Evolutionary conservation across 2,113 vertebrate genomes (phyloP).

Genomic region (Epinephelus lanceolatus): DNA sequence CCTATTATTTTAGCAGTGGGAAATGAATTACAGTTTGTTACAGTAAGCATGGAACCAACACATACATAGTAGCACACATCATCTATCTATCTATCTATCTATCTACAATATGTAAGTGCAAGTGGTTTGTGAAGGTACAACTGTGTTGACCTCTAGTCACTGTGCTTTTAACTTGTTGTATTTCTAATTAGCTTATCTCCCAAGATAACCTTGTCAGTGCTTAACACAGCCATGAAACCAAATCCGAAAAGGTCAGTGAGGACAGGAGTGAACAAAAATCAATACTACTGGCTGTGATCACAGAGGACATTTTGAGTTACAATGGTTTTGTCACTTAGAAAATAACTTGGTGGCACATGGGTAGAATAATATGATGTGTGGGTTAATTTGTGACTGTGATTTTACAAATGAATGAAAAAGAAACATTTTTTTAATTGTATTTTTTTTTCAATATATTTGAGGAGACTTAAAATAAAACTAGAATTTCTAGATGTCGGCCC

Average conservation of each 20-base stretch:
- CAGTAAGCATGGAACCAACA: neutral
- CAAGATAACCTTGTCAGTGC: constrained; percentile 46
- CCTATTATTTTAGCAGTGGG: constrained; percentile 37
- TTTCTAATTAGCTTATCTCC: constrained; percentile 51
- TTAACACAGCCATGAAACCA: constrained; percentile 46
- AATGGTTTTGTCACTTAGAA: constrained; percentile 47
- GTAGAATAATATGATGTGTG: neutral
- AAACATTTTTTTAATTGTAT: neutral
- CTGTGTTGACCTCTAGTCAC: neutral
- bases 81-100: no score
- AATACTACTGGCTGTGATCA: constrained; percentile 42
- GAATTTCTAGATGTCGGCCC: neutral
- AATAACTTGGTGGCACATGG: constrained; percentile 6
- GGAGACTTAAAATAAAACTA: neutral
- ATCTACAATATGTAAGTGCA: no score
- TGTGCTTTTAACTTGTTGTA: constrained; percentile 17
- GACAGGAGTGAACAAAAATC: constrained; percentile 64
- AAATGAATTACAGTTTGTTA: neutral
- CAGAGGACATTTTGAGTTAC: constrained; percentile 51
- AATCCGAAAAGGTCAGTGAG: constrained; percentile 57
- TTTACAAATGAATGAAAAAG: neutral
- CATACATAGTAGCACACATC: no score
- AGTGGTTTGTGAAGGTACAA: neutral
- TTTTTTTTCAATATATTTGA: neutral
- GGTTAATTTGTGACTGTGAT: neutral